Conservation (phyloP, 1,140 invertebrate species). For the Trachymyrmex cornetzi region DNA sequence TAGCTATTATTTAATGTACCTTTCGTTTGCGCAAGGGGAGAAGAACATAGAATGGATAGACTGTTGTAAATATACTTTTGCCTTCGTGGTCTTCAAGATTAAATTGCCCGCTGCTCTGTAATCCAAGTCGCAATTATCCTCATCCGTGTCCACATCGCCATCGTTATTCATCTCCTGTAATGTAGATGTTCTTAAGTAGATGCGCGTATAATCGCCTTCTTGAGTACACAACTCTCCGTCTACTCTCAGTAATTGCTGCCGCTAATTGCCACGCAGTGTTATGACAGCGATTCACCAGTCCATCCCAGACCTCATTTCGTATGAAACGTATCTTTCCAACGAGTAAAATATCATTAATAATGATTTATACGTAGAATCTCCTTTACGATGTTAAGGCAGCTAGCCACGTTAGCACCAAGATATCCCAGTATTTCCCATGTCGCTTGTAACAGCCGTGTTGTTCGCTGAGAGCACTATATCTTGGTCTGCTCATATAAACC, state of each 20-base stretch:
- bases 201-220: conserved; percentile 58
- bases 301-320: conserved; percentile 38
- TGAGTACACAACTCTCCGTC: conserved; percentile 54
- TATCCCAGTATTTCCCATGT: conserved; percentile 44
- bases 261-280: conserved; percentile 50
- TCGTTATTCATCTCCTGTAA: conserved; percentile 63
- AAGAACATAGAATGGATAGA: conserved; percentile 17
- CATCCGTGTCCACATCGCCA: conserved; percentile 52
- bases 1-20: conserved; percentile 24
- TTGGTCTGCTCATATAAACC: conserved; percentile 49
- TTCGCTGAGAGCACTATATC: conserved; percentile 6
- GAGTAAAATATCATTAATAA: conserved; percentile 59
- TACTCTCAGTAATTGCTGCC: conserved; percentile 53
- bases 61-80: conserved; percentile 62
- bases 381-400: conserved; percentile 28
- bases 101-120: conserved; percentile 56
- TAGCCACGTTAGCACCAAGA: conserved; percentile 2
- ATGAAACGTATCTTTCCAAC: conserved; percentile 14
- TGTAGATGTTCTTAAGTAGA: conserved; percentile 63
- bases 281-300: conserved; percentile 52
- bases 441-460: conserved; percentile 46
- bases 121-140: conserved; percentile 61
- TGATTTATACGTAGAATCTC: conserved; percentile 43
- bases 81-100: conserved; percentile 53
- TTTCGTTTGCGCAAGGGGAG: neutral